phyloP scores from a whole-genome alignment of 2,113 vertebrate species.

The Neopipo cinnamomea region DNA sequence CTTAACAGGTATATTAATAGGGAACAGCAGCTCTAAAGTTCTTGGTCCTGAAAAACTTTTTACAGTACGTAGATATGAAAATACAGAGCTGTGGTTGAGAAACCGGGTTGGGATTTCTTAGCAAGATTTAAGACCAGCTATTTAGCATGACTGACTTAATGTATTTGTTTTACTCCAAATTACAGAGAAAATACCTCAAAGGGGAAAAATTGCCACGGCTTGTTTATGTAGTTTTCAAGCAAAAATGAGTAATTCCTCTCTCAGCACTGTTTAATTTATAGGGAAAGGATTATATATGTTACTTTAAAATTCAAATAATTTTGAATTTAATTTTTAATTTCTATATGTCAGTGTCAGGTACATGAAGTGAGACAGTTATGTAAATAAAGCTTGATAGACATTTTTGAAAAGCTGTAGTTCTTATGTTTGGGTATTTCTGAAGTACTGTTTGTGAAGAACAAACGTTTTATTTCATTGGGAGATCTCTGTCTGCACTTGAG shows the following conservation, averaged over 20 bases:
- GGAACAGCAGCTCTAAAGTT: not conserved
- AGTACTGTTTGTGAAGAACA: not conserved
- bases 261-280: not conserved
- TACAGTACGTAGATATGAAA: not conserved
- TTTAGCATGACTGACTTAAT: not conserved
- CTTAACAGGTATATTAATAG: not conserved
- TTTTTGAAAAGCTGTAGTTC: not conserved
- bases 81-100: not conserved
- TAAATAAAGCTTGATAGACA: not conserved
- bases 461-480: not conserved
- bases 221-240: not conserved
- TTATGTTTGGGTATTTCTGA: not conserved
- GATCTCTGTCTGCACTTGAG: not conserved
- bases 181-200: not conserved
- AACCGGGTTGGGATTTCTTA: not conserved
- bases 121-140: not conserved
- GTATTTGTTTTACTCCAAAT: not conserved
- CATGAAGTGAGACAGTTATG: not conserved
- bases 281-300: not conserved
- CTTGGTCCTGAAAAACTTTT: not conserved
- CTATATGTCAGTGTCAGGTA: not conserved
- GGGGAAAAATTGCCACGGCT: not conserved
- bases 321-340: not conserved
- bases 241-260: not conserved
- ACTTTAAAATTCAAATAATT: not conserved